Evolutionary conservation across 2,797 vertebrate species (phyloP), one percentile per base, ranked within the genome.

Genomic region (Enteromius fasciolatus): DNA sequence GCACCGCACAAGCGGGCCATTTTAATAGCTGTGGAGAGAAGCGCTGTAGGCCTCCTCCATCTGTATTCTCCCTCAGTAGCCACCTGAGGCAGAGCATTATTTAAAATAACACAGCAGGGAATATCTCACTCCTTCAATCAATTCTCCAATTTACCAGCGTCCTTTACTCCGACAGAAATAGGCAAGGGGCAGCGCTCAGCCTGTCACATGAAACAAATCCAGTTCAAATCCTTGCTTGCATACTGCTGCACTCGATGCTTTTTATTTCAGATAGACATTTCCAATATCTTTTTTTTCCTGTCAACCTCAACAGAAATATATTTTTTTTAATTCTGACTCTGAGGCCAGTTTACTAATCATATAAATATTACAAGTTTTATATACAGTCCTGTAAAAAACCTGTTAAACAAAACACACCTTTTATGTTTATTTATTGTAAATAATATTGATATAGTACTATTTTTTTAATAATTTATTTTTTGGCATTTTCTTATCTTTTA

Each of bases 191-290:
- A 61, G 74, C 54, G 72, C 88, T 84, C 87, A 87, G 88, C 90
- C 89, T 87, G 91, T 92, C 91, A 92, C 92, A 92, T 90, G 88
- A 88, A 94, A 91, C 89, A 90, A 90, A 73, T 28, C 92, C 89
- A 89, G 87, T 90, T 90, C 81, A 81, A 17, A 92, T 93, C 91
- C 89, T 90, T 93, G 90, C 92, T 87, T 86, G 59, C 86, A 28
- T 64, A 86, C 36, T 70, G 50, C 63, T 39, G 28, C 28, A 31
- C 28, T 31, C 28, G 28, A 31, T 31, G 28, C 28, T 31, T 31
- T 28, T 31, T 31, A 31, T 31, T 31, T n/a, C n/a, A n/a, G n/a
- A n/a, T n/a, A n/a, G n/a, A n/a, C n/a, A n/a, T n/a, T n/a, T n/a
- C n/a, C n/a, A n/a, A n/a, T n/a, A n/a, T n/a, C 28, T 31, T 31